Conservation (phyloP, 53 echinoderm and acorn worm species). For the Temnopleurus reevesii region DNA sequence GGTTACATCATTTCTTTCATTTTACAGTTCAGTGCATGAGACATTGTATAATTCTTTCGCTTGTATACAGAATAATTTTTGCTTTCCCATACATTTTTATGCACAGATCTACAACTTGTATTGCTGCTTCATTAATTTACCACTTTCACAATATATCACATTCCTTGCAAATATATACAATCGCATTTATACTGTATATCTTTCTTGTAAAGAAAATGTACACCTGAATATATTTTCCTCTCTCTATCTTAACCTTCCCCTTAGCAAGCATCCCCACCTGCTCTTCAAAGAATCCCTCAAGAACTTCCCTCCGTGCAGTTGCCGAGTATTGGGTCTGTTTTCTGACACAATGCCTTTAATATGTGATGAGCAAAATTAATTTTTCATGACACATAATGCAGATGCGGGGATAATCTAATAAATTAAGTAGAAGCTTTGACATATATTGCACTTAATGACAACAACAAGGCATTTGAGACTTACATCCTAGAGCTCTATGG, state of each 20-base stretch:
- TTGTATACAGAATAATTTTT: background rate
- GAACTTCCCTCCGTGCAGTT: background rate
- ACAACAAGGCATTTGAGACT: conserved; percentile 28
- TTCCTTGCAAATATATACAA: conserved; percentile 55
- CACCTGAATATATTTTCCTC: background rate
- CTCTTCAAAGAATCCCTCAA: too few relatives aligned
- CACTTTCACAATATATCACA: conserved; percentile 42
- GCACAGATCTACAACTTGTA: conserved; percentile 15
- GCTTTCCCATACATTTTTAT: background rate
- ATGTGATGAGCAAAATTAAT: conserved; percentile 53
- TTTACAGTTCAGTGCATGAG: background rate
- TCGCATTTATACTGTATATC: conserved; percentile 29
- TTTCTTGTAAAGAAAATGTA: conserved; percentile 13
- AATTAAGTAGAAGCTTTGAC: conserved; percentile 36
- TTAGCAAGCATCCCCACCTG: background rate
- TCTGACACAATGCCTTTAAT: conserved; percentile 49
- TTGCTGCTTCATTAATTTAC: background rate
- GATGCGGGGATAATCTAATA: conserved; percentile 47
- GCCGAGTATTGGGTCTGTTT: background rate
- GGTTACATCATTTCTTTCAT: background rate
- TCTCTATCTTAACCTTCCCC: background rate
- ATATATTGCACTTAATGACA: conserved; percentile 58
- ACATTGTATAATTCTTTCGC: background rate
- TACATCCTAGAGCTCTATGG: background rate
- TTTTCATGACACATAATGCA: conserved; percentile 47